Evolutionary conservation across 2,113 vertebrate genomes (phyloP).

Genomic region (Orcinus orca): DNA sequence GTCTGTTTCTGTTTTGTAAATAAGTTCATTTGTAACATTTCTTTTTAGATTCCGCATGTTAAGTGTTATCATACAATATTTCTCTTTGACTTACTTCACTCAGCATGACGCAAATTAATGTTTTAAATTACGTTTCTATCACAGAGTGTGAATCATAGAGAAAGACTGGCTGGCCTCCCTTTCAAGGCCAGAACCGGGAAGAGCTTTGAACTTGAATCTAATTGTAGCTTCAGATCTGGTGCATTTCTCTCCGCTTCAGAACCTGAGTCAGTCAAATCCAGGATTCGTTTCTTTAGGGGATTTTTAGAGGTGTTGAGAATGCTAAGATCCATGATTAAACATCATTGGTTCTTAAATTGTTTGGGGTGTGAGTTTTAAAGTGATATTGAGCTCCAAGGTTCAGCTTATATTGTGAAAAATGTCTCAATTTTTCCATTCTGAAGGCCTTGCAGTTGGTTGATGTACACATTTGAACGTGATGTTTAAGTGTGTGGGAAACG

Average conservation of each 20-base stretch:
- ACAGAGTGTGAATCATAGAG: neutral
- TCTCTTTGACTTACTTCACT: no score
- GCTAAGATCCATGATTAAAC: neutral
- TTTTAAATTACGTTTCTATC: constrained; percentile 63
- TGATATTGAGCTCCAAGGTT: neutral
- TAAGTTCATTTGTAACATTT: no score
- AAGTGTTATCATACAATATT: no score
- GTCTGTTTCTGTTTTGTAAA: no score
- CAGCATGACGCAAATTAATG: constrained; percentile 25
- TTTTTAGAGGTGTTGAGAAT: neutral
- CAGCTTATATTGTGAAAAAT: neutral
- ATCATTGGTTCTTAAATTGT: neutral
- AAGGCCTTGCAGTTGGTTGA: neutral
- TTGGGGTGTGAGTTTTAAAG: constrained; percentile 11
- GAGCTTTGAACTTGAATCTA: constrained; percentile 51
- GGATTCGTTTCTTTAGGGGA: neutral
- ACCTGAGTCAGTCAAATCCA: neutral
- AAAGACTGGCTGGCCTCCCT: constrained; percentile 10
- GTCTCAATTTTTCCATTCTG: neutral
- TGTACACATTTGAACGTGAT: neutral
- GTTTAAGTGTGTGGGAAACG: neutral
- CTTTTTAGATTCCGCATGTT: no score
- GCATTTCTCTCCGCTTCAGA: neutral
- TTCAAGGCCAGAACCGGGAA: constrained; percentile 45
- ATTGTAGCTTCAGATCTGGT: constrained; percentile 25